Base-by-base conservation (phyloP, 2,113 vertebrate genomes). In the Crotalus viridis region DNA sequence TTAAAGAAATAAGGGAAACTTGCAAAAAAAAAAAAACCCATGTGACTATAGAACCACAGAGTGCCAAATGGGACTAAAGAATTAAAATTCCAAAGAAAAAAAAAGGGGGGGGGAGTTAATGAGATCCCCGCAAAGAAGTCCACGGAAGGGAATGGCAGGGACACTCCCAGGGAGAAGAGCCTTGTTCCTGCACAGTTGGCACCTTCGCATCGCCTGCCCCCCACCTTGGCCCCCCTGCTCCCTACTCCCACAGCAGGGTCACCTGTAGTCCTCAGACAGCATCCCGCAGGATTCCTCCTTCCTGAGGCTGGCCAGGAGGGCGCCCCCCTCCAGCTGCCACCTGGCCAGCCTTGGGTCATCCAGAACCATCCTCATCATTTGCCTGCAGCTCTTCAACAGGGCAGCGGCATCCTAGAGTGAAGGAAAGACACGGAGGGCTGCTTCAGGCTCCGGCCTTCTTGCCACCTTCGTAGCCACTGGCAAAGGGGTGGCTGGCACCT, bases 301-400 rank as follows among this genome's bases (percentile, higher is more conserved):
- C 87, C 98, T 98, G 51, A 99, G 97, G 89, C 98, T 96, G 0
- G 98, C 98, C 95, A 99, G 95, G 0, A 98, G 97, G 0, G 98
- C 97, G 69, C 98, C 98, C 5, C 99, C 99, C 92, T 99, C 99
- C 96, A 98, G 96, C 95, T 99, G 99, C 55, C 99, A 95, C 91
- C 96, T 97, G 74, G 98, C 98, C 96, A 99, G 97, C 90, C 95
- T 97, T 0, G 96, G 61, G 1, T 99, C 98, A 19, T 98, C 98
- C 1, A 99, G 97, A 69, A 99, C 97, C 0, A 93, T 97, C 46
- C 97, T 93, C 99, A 99, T 99, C 95, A 98, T 54, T 2, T 96
- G 96, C 59, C 93, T 97, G 95, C 97, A 97, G 69, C 93, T 96
- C 93, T 93, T 96, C 93, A 99, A 94, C 96, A 98, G 95, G 92